Percentiles rank a stretch among this genome's conserved stretches.
Evolutionary conservation across 53 echinoderm and acorn worm species (phyloP).

Genomic region (Luidia sarsii): DNA sequence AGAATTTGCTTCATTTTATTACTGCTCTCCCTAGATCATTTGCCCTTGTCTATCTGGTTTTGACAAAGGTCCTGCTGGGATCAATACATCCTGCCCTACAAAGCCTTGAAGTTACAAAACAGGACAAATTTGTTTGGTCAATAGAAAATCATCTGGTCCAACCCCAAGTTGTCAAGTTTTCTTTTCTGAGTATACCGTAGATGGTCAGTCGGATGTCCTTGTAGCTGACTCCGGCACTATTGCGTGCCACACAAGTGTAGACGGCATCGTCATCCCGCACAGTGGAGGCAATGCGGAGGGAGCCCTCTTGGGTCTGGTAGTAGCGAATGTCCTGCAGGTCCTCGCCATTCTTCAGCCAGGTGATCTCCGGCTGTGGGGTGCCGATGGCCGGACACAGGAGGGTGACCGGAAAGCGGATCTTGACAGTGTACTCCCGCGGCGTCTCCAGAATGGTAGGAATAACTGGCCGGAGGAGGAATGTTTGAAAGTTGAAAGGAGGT

Average conservation of each 20-base stretch:
- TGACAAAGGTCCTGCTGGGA: too few relatives aligned
- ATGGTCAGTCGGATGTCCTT: conserved; percentile 49
- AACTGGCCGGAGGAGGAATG: conserved; percentile 28
- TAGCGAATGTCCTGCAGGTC: conserved; percentile 47
- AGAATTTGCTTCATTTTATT: too few relatives aligned
- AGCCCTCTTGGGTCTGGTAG: conserved; percentile 54
- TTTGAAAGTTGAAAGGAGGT: too few relatives aligned
- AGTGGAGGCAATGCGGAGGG: conserved; percentile 64
- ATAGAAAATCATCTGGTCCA: too few relatives aligned
- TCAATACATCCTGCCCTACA: too few relatives aligned
- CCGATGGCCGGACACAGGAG: conserved; percentile 65
- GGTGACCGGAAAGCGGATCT: conserved; percentile 54
- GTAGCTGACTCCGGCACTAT: conserved; percentile 34
- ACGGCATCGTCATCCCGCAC: conserved; percentile 56
- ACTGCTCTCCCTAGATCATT: too few relatives aligned
- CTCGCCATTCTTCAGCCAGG: conserved; percentile 54
- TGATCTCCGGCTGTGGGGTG: conserved; percentile 48
- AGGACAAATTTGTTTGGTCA: too few relatives aligned
- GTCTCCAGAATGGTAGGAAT: conserved; percentile 47
- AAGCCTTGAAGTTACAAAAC: too few relatives aligned
- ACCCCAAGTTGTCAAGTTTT: too few relatives aligned
- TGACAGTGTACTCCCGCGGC: conserved; percentile 43
- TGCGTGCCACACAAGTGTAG: conserved; percentile 46
- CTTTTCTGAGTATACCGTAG: conserved; percentile 39
- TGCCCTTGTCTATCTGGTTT: too few relatives aligned